Evolutionary conservation across 1,140 invertebrate genomes (phyloP), one percentile per base, ranked within the genome.

Genomic region (Chrysomallon squamiferum): DNA sequence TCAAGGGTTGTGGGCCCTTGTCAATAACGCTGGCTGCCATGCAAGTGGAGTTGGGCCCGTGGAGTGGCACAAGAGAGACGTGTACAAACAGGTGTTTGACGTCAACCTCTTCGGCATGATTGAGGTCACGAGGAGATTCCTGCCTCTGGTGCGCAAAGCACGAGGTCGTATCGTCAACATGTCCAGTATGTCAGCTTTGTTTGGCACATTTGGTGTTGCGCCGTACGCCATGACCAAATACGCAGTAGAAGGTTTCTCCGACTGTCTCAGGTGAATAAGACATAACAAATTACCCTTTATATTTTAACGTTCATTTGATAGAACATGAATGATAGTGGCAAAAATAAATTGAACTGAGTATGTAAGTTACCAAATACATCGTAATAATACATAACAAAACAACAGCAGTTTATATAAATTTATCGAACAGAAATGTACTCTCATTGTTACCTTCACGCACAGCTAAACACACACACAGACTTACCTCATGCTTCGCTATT

Each of bases 81-180:
- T 64, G 7, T 71, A 63, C 41, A n/a, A 27, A 5, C 7, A 41
- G 9, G 20, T 32, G 15, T 25, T 66, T 7, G 49, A 49, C 22
- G 58, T 71, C 15, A 71, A 71, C 38, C 30, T 71, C 3, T 47
- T 58, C 33, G 69, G 69, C 30, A 50, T 66, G 25, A 65, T 71
- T 13, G 52, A 71, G 25, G 41, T 63, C 22, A 71, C 43, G 33
- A 63, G 22, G 29, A 33, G 22, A 22, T 68, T 70, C 43, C 41
- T 71, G n/a, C 72, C 65, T 22, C 43, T 73, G 32, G 25, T 71
- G 22, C 27, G 60, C 9, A 43, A 62, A 38, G 50, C 29, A 33
- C 49, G 58, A 65, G 66, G 66, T 35, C n/a, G 66, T 27, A 56
- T 68, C 35, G 47, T 72, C 6, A 68, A 65, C 49, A 59, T 62